Evolutionary conservation across 2,888 invertebrate species (phyloP).

Genomic region (Agrochola lychnidis): DNA sequence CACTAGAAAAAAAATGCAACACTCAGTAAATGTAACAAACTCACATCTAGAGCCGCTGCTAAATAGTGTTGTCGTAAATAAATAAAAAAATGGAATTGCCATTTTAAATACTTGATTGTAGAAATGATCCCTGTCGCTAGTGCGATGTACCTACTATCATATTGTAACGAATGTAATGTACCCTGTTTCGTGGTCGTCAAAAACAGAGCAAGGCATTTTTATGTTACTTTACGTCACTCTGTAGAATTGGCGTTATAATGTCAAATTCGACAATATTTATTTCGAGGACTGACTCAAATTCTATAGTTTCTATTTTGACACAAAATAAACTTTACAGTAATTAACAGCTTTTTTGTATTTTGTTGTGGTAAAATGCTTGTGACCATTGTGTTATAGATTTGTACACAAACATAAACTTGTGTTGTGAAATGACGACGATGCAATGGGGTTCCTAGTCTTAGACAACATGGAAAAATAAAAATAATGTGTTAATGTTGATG

Average conservation of each 20-base stretch:
- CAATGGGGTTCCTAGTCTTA: constrained; percentile 66
- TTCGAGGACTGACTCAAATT: not conserved
- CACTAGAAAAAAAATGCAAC: not conserved
- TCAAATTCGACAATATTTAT: not conserved
- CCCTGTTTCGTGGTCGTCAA: constrained; percentile 69
- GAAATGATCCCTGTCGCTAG: constrained; percentile 53
- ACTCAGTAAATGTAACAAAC: not conserved
- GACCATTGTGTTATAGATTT: not conserved
- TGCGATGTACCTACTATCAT: constrained; percentile 46
- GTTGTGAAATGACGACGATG: constrained; percentile 45
- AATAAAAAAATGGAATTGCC: not conserved
- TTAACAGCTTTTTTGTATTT: not conserved
- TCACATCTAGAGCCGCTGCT: not conserved
- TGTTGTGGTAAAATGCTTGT: not conserved
- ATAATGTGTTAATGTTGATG: constrained; percentile 74
- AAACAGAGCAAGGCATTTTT: constrained; percentile 2
- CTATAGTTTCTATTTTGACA: not conserved
- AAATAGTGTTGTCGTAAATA: not conserved
- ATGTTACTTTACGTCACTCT: not conserved
- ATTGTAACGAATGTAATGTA: constrained; percentile 51
- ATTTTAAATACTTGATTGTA: constrained; percentile 26
- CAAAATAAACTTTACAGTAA: not conserved
- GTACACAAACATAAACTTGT: not conserved
- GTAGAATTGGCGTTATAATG: not conserved
- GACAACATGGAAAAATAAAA: constrained; percentile 66